Evolutionary conservation across 2,797 vertebrate species (phyloP).

Genomic region (Siniperca obscura): DNA sequence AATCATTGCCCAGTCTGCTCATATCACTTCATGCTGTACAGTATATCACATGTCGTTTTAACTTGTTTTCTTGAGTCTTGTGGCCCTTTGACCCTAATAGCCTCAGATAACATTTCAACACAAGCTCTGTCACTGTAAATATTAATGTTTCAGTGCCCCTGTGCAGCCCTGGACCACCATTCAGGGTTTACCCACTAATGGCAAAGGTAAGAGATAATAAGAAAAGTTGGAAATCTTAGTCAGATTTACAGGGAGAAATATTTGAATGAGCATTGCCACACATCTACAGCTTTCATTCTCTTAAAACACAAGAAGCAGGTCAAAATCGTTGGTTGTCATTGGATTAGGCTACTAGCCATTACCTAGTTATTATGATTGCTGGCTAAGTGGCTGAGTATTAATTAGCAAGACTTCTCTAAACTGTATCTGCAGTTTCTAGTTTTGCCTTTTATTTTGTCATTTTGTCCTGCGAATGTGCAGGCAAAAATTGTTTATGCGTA

Average conservation of each 20-base stretch:
- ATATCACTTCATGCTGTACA: neutral
- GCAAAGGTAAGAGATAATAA: neutral
- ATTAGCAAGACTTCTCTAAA: neutral
- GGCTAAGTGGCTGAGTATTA: too few relatives aligned
- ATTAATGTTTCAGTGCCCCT: neutral
- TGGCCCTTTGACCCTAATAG: neutral
- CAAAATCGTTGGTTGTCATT: neutral
- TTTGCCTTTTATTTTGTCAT: neutral
- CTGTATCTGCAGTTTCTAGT: neutral
- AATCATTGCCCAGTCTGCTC: neutral
- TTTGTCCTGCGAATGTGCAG: too few relatives aligned
- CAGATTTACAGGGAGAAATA: neutral
- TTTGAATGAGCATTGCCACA: neutral
- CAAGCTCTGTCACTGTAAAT: neutral
- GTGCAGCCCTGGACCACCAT: neutral
- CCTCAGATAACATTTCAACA: neutral
- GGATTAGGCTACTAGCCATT: too few relatives aligned
- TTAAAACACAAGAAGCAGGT: neutral
- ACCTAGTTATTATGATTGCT: too few relatives aligned
- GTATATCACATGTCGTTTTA: neutral
- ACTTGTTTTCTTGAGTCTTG: slow-evolving; percentile 5
- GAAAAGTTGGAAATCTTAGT: neutral
- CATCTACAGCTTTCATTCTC: neutral
- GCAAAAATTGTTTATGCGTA: too few relatives aligned
- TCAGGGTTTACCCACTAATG: too few relatives aligned